These are phyloP conservation scores for Porites evermanni DNA, from an alignment of 92 coral and sea anemone genomes.

Conservation along the genomic window DNA sequence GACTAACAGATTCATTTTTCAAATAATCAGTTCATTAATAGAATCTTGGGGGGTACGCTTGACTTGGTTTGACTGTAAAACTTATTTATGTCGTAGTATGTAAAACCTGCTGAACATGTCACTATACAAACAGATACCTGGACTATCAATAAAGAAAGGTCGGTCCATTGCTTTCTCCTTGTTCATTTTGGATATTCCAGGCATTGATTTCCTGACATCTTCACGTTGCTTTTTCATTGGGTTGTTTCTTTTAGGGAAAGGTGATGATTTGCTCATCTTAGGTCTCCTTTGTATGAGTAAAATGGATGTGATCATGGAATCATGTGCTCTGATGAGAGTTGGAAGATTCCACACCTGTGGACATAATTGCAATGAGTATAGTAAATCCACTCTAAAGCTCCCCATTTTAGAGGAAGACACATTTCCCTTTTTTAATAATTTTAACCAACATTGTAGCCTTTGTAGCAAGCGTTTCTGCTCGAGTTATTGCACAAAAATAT, in stretches of 20 bases:
- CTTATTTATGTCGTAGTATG: too few relatives aligned
- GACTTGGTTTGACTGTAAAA: too few relatives aligned
- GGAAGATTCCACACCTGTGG: constrained; percentile 17
- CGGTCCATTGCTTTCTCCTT: constrained; percentile 31
- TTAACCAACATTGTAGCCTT: too few relatives aligned
- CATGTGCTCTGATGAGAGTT: constrained; percentile 1
- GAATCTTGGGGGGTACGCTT: too few relatives aligned
- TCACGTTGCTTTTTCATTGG: constrained; percentile 76
- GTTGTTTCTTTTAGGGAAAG: constrained; percentile 77
- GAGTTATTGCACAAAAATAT: too few relatives aligned
- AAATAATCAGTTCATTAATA: too few relatives aligned
- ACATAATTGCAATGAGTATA: not conserved
- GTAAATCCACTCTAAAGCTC: too few relatives aligned
- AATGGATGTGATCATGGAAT: constrained; percentile 30
- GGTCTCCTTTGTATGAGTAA: constrained; percentile 71
- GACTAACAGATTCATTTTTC: too few relatives aligned
- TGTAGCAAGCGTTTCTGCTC: too few relatives aligned
- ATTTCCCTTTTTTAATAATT: too few relatives aligned
- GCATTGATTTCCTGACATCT: constrained; percentile 54
- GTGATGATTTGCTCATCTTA: constrained; percentile 87
- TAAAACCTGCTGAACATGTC: not conserved
- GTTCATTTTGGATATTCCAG: constrained; percentile 13
- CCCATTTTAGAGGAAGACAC: too few relatives aligned
- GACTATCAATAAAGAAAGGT: constrained; percentile 67
- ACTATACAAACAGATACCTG: constrained; percentile 34